Evolutionary conservation across 2,888 invertebrate species (phyloP), one percentile per base, ranked within the genome.

Genomic region (Ectropis crepuscularia): DNA sequence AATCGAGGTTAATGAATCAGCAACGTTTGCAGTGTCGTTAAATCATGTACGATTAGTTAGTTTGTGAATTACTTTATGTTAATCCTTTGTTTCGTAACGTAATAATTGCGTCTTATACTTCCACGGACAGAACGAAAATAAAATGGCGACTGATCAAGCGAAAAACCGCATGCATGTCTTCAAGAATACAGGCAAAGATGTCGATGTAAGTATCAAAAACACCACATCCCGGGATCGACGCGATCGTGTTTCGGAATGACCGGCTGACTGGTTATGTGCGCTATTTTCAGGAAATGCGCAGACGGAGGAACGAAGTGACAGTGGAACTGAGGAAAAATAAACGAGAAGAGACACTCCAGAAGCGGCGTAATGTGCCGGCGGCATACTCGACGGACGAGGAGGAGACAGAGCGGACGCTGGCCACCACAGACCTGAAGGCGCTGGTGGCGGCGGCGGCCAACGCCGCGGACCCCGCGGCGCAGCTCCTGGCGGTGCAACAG

Each of bases 121-220:
- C 79, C 80, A 82, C 83, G 82, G 82, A 81, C 78, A 87, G 79
- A 85, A 86, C 83, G 85, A 83, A 86, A 83, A 84, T 91, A 96
- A 95, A 95, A 96, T 96, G 96, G 95, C 95, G 95, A 95, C 95
- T 89, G 95, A 95, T 91, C 94, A 94, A 92, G 94, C 94, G 93
- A 96, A 96, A 94, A 96, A 96, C 95, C 96, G 98, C 93, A 96
- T 97, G 95, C 96, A 97, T 93, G 97, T 96, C 89, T 98, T 98
- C 94, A 99, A 99, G 96, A 99, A 99, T 95, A 98, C 98, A 95
- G 99, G 99, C 86, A 99, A 99, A 95, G 99, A 99, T 95, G 98
- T 98, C 93, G 99, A 99, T 94, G 99, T 98, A 94, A 96, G 97
- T 96, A 89, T 55, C 38, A 47, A 42, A 51, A 53, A 57, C 45